phyloP scores from a whole-genome alignment of 2,888 invertebrate species.

The Thyatira batis region DNA sequence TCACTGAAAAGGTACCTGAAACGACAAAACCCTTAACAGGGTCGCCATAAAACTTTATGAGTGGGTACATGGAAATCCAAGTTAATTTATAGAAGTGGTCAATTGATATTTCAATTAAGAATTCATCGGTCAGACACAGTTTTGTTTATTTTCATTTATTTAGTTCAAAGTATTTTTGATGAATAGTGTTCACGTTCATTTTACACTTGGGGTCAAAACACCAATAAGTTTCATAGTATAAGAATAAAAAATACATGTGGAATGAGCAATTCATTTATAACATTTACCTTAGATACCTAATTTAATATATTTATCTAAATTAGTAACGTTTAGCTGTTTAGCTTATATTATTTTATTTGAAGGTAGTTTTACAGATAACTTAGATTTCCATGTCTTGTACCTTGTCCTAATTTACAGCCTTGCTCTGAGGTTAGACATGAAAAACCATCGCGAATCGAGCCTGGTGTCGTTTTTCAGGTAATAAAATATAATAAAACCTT shows the following conservation, averaged over 20 bases:
- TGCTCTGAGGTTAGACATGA: slow-evolving; percentile 41
- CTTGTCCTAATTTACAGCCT: slow-evolving; percentile 51
- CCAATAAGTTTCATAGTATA: too few relatives aligned
- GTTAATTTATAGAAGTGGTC: not conserved
- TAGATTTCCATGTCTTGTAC: not conserved
- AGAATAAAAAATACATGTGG: too few relatives aligned
- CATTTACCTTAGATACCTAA: too few relatives aligned
- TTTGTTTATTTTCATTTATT: too few relatives aligned
- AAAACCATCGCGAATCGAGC: slow-evolving; percentile 56
- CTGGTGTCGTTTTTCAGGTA: slow-evolving; percentile 71
- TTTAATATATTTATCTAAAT: too few relatives aligned
- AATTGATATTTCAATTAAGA: too few relatives aligned
- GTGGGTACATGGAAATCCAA: not conserved
- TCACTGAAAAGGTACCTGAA: slow-evolving; percentile 37
- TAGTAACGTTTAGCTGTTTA: too few relatives aligned
- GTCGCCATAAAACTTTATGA: not conserved
- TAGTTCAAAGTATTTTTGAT: too few relatives aligned
- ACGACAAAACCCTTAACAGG: not conserved
- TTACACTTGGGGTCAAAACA: too few relatives aligned
- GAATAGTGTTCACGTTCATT: too few relatives aligned
- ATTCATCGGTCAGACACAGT: too few relatives aligned
- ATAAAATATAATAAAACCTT: slow-evolving; percentile 6
- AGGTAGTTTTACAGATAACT: not conserved
- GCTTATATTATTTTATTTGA: not conserved
- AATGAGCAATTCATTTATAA: too few relatives aligned